Evolutionary conservation across 2,113 vertebrate species (phyloP), one percentile per base, ranked within the genome.

Genomic region (Leiothrix lutea): DNA sequence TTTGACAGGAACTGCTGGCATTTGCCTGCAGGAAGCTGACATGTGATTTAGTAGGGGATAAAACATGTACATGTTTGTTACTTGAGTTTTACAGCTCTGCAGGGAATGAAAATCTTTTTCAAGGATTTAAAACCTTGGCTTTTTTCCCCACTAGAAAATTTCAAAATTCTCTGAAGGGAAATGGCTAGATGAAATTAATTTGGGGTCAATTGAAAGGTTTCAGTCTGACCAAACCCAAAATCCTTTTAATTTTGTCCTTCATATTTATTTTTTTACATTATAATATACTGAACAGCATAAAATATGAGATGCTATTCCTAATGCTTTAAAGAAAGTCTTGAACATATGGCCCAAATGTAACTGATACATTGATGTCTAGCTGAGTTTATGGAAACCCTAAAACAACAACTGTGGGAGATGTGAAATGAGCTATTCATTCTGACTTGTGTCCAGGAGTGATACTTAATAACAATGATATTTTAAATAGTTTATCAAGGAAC

Each of bases 31-130:
- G 95, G 95, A 95, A 95, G 83, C 93, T 94, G 90, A 96, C 88
- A 92, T 67, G 75, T 94, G 87, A 96, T 96, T 96, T 96, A 93
- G 90, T 93, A 96, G 94, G 84, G 94, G 80, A 94, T 95, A 94
- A 96, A 96, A 94, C 80, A 95, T 95, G 90, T 93, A 86, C 86
- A 90, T 95, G 90, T 96, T 95, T 96, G 94, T 97, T 97, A 94
- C 94, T 95, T 93, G 90, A 95, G 86, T 94, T 96, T 97, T 96
- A 95, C 87, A 86, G 84, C 90, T 92, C 95, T 83, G 54, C 47
- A 58, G 95, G 92, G 94, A 95, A 95, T 42, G 33, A 77, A 91
- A 80, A 86, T 86, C 91, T 94, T 88, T 95, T 91, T 86, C 96
- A 95, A 91, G 92, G 91, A 86, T 90, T 94, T 96, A 91, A 95